Evolutionary conservation across 2,113 vertebrate species (phyloP), one percentile per base, ranked within the genome.

Genomic region (Phocoena phocoena): DNA sequence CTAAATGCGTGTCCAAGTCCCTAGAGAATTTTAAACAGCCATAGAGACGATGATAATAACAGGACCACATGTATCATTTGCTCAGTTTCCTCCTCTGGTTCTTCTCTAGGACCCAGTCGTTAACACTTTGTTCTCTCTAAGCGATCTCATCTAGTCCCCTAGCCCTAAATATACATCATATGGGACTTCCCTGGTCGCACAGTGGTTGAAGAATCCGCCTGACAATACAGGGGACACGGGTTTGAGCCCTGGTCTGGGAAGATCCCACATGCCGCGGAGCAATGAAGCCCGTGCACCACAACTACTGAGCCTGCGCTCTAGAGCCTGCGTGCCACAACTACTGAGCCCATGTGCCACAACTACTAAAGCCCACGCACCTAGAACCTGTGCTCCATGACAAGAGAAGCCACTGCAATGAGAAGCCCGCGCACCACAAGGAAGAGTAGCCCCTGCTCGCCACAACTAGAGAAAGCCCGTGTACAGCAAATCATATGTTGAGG

Each of bases 351-450:
- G 50, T 50, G 13, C 13, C 50, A 50, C 50, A 17, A 53, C 5
- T 53, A 53, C 50, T 53, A 13, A 53, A 53, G 50, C 50, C 50
- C 50, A 53, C 15, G 0, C 0, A 0, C 50, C 15, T 53, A 53
- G 1, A 53, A 1, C 50, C 50, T 1, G 0, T 17, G 50, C 50
- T 53, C 15, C 50, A 53, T 17, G 50, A 53, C 50, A 53, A 53
- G 50, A 17, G 50, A 53, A 53, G 50, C 50, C 50, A 53, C 50
- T 14, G 0, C 50, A 53, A 53, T 53, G 14, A 53, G 50, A 15
- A 17, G 15, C 50, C 50, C 50, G 0, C 5, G 5, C 50, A 53
- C 50, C 0, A 1, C 50, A 53, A 53, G 50, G 50, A 53, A 53
- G 50, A 53, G 50, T 53, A 53, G 50, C 50, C 50, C 50, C 50